Conservation (phyloP, 2,797 vertebrate genomes). For the Rhyacichthys aspro region DNA sequence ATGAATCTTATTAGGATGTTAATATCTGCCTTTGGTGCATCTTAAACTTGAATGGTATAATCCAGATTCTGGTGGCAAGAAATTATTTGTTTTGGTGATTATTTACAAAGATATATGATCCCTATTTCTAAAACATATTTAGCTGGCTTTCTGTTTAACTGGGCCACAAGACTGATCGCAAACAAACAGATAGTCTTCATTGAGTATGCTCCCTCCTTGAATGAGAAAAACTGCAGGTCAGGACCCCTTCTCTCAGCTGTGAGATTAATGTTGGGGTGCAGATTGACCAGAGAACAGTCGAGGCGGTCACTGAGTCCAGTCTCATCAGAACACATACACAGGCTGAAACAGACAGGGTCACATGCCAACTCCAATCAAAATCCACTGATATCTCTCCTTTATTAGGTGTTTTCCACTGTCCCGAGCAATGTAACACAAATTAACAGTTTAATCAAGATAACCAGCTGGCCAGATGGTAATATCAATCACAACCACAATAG, state of each 20-base stretch:
- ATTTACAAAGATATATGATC: no score
- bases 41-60: no score
- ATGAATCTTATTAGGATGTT: no score
- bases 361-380: not conserved
- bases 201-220: slow-evolving; percentile 42
- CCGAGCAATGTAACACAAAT: slow-evolving; percentile 4
- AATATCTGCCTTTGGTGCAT: no score
- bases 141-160: no score
- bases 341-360: not conserved
- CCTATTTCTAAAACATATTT: no score
- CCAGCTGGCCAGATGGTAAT: slow-evolving; percentile 72
- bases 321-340: not conserved
- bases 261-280: slow-evolving; percentile 39
- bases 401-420: slow-evolving; percentile 3
- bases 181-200: no score
- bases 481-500: slow-evolving; percentile 63
- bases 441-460: slow-evolving; percentile 48
- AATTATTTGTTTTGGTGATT: no score
- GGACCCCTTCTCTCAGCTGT: slow-evolving; percentile 47
- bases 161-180: no score
- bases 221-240: slow-evolving; percentile 56
- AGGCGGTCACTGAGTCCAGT: slow-evolving; percentile 32
- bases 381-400: not conserved
- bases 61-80: no score
- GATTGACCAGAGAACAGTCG: slow-evolving; percentile 35